Evolutionary conservation across 2,797 vertebrate genomes (phyloP).

Genomic region (Ciconia nigra): DNA sequence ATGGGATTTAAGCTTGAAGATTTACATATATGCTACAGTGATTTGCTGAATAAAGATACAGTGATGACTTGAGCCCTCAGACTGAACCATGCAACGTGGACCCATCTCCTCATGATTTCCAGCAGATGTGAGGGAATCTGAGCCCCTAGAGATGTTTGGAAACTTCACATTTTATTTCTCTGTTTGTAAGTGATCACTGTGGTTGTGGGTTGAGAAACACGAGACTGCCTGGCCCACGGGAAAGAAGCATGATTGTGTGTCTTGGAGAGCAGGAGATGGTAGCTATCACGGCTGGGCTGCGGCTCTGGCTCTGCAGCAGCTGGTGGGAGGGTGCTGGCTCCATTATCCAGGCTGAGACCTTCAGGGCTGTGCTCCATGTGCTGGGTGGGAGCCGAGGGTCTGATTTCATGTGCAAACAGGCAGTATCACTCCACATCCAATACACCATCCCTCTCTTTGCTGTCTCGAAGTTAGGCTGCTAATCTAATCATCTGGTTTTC

Average conservation of each 20-base stretch:
- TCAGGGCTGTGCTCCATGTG: not conserved
- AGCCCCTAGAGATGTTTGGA: not conserved
- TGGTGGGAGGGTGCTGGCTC: not conserved
- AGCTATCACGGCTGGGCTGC: not conserved
- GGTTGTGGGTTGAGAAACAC: not conserved
- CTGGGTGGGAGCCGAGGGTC: not conserved
- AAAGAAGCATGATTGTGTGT: not conserved
- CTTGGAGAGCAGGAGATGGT: not conserved
- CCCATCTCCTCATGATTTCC: not conserved
- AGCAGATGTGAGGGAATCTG: not conserved
- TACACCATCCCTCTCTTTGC: not conserved
- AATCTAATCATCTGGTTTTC: not conserved
- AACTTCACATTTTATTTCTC: not conserved
- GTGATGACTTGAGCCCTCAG: not conserved
- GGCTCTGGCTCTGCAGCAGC: not conserved
- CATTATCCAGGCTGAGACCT: not conserved
- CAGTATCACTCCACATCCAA: not conserved
- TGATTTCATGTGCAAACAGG: not conserved
- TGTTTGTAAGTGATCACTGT: not conserved
- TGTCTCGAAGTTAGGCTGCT: not conserved
- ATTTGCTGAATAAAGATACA: slow-evolving; percentile 16
- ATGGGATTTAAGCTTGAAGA: slow-evolving; percentile 43
- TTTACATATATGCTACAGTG: slow-evolving; percentile 34
- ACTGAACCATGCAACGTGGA: not conserved
- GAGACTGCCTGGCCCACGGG: not conserved